Base-by-base conservation (phyloP, 1,140 invertebrate species). In the Coenobita brevimanus region DNA sequence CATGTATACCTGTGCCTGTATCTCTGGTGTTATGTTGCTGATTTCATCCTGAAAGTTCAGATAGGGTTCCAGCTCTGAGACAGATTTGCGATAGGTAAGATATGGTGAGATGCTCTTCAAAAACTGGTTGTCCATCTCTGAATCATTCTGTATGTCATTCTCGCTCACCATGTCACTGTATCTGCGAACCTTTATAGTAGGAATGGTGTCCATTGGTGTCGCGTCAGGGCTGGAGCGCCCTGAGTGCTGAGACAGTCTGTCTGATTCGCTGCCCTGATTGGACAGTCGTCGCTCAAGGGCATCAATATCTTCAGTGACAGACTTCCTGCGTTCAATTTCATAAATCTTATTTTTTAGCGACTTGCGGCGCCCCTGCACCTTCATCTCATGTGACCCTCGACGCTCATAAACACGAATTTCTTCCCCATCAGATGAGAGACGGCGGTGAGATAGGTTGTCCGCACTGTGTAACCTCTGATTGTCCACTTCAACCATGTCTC, bases 41-140 rank as follows among this genome's bases (percentile, higher is more conserved):
- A 41, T 33, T 75, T 85, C 82, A 17, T 76, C 41, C 41, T 85
- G 82, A 36, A 38, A 30, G 8, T 64, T 33, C 36, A 76, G 73
- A 64, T 85, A 85, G 60, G 69, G 69, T 64, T 85, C 82, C 17
- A 85, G 57, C 1, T 76, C 82, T 64, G 73, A 78, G 15, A 85
- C 36, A 62, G 82, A 85, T 46, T 85, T 85, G 8, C 82, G 71
- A 36, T 85, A 85, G 4, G 73, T 64, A 30, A 85, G 71, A 64
- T 85, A 85, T 17, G 82, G 82, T 57, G 36, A n/a, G 27, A 71
- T 41, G 21, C 38, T 60, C 54, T 62, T 85, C 15, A 60, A 21
- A 27, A 64, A 85, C 41, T 78, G 41, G 24, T 76, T 71, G 2
- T 78, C 82, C 3, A 64, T 15, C 3, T 85, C 54, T 24, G 50